These are phyloP conservation scores for Habroteleia sp. DNA, from an alignment of 2,888 invertebrate species.

Conservation along the genomic window DNA sequence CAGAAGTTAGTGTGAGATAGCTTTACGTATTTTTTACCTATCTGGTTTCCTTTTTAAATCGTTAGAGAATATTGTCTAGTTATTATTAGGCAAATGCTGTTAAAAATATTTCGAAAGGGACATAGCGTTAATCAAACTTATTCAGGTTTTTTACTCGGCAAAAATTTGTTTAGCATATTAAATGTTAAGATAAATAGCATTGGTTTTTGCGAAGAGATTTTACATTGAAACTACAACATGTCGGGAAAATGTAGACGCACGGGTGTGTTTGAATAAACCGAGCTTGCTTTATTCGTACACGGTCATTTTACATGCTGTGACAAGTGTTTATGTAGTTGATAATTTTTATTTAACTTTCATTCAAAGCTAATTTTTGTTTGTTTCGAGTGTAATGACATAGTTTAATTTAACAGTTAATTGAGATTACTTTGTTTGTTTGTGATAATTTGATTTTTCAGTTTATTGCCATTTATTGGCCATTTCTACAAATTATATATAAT, in stretches of 20 bases:
- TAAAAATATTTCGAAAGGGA: not conserved
- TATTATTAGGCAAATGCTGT: not conserved
- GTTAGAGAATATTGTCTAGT: too few species aligned
- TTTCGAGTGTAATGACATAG: not conserved
- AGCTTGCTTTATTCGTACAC: slow-evolving; percentile 2
- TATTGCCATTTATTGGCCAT: too few species aligned
- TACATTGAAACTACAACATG: slow-evolving; percentile 2
- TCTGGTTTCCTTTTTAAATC: too few species aligned
- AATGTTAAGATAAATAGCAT: not conserved
- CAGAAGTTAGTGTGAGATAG: too few species aligned
- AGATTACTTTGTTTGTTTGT: not conserved
- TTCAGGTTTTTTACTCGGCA: not conserved
- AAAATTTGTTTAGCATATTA: slow-evolving; percentile 5
- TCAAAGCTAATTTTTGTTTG: not conserved
- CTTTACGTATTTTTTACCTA: too few species aligned
- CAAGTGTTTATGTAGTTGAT: slow-evolving; percentile 7
- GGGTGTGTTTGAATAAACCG: slow-evolving; percentile 2
- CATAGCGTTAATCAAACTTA: not conserved
- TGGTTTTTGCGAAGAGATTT: not conserved
- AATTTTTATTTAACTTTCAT: slow-evolving; percentile 16
- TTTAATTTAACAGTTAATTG: not conserved
- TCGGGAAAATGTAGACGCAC: slow-evolving; percentile 4
- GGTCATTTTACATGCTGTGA: slow-evolving; percentile 3
- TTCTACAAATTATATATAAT: too few species aligned
- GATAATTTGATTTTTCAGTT: too few species aligned